A percentile compares a stretch with the other conserved stretches of the same genome.
phyloP scores from a whole-genome alignment of 2,113 vertebrate species.

The Raja brachyura region DNA sequence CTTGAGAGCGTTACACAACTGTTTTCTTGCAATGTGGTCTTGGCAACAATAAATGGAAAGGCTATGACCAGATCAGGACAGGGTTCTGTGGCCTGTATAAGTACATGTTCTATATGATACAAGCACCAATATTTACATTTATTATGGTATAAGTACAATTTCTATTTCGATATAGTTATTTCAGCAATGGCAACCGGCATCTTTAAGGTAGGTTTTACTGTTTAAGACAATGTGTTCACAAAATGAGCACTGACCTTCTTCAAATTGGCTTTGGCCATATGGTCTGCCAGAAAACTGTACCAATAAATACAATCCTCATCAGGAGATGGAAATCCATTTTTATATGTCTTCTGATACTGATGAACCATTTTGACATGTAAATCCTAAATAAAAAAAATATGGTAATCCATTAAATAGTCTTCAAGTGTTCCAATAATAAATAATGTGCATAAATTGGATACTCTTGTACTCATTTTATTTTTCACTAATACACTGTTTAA shows the following conservation, averaged over 20 bases:
- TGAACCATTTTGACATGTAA: constrained; percentile 79
- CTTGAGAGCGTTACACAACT: neutral
- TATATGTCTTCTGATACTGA: constrained; percentile 74
- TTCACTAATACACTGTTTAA: neutral
- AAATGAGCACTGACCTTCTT: constrained; percentile 62
- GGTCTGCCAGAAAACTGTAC: constrained; percentile 79
- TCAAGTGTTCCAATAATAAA: neutral
- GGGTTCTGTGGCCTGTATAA: neutral
- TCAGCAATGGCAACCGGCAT: neutral
- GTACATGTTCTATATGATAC: neutral
- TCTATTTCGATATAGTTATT: neutral
- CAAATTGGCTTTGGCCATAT: constrained; percentile 84
- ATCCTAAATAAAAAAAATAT: constrained; percentile 57
- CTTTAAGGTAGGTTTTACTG: neutral
- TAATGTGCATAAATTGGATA: neutral
- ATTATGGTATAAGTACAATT: no score
- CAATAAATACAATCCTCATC: constrained; percentile 83
- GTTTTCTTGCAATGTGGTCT: neutral
- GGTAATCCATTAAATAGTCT: neutral
- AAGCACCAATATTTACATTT: no score
- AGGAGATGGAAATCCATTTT: constrained; percentile 52
- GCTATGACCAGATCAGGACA: neutral
- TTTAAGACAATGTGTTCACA: neutral
- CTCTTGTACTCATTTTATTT: neutral
- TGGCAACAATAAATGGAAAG: neutral